Evolutionary conservation across 2,113 vertebrate species (phyloP).

Genomic region (Calonectris borealis): DNA sequence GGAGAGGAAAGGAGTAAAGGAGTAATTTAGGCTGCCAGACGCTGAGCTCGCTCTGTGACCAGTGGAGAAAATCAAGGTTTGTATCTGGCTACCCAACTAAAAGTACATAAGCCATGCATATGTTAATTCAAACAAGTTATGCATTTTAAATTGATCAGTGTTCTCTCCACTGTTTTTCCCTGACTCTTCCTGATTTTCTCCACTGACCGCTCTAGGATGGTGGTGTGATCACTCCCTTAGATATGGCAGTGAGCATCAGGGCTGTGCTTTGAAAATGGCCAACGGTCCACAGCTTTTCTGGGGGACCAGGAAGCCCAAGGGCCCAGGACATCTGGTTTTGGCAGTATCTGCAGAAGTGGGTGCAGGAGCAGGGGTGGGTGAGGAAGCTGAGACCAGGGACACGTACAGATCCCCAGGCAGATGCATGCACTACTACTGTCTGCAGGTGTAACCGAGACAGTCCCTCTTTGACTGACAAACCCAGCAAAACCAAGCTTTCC

Average conservation of each 20-base stretch:
- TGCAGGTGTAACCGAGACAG: neutral
- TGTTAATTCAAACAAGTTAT: neutral
- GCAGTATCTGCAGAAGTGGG: neutral
- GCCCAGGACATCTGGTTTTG: neutral
- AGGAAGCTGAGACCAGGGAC: neutral
- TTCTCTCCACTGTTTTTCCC: neutral
- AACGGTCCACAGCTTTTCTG: neutral
- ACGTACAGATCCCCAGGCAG: fast-evolving
- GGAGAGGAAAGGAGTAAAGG: neutral
- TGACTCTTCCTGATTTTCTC: neutral
- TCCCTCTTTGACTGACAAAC: neutral
- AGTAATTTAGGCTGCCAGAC: neutral
- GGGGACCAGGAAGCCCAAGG: neutral
- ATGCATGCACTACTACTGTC: neutral
- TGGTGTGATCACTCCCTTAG: neutral
- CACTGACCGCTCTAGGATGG: neutral
- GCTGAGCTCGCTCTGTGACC: neutral
- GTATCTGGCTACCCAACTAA: neutral
- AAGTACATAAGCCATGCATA: neutral
- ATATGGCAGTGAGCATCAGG: neutral
- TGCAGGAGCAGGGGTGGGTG: neutral
- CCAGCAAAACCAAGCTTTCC: neutral
- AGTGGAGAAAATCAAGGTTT: neutral
- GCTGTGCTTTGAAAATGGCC: neutral
- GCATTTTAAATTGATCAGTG: neutral